Percentiles rank a stretch among this genome's conserved stretches.
Evolutionary conservation across 2,888 invertebrate species (phyloP).

Genomic region (Plagodis dolabraria): DNA sequence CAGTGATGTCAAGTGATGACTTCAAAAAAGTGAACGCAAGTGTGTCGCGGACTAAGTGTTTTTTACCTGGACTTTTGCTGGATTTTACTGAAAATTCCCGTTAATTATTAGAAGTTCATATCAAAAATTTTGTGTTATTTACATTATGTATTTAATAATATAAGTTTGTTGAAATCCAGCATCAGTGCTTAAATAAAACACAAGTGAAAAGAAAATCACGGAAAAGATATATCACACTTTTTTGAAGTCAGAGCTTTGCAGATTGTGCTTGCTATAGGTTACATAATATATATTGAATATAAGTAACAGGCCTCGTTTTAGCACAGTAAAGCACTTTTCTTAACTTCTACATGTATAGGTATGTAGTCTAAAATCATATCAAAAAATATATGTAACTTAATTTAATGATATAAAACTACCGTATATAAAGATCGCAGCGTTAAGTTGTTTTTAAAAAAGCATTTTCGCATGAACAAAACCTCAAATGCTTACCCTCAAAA

Average conservation of each 20-base stretch:
- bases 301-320: neutral
- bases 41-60: slow-evolving; percentile 21
- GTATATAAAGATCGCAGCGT: no score
- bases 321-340: neutral
- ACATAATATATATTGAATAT: slow-evolving; percentile 3
- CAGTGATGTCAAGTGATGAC: slow-evolving; percentile 68
- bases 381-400: neutral
- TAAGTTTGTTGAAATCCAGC: neutral
- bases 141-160: neutral
- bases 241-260: slow-evolving; percentile 72
- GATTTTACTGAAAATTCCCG: neutral
- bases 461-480: no score
- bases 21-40: slow-evolving; percentile 73
- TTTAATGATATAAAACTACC: neutral
- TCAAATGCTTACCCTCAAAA: no score
- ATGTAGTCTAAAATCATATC: neutral
- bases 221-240: slow-evolving; percentile 56
- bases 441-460: neutral
- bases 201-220: slow-evolving; percentile 13
- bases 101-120: neutral
- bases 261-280: slow-evolving; percentile 24
- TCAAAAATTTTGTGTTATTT: neutral
- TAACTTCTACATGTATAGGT: no score
- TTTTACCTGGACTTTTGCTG: slow-evolving; percentile 18
- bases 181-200: slow-evolving; percentile 34